Evolutionary conservation across 2,888 invertebrate species (phyloP), one percentile per base, ranked within the genome.

Genomic region (Eupsilia transversa): DNA sequence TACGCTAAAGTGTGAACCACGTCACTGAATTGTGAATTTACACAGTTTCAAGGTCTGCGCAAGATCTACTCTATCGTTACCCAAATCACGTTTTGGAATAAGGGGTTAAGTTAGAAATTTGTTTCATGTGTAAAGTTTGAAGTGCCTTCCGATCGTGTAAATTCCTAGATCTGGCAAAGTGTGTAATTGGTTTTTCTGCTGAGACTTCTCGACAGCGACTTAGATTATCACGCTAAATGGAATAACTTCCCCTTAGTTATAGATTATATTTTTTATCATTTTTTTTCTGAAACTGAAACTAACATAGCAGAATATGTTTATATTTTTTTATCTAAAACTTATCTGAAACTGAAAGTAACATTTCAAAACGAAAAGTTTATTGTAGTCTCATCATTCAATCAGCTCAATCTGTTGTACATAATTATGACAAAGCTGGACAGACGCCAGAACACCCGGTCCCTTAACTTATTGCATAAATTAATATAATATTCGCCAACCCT

Each of bases 401-500:
- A 52, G 35, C 27, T 69, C 78, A 68, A 69, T 67, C 43, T 38
- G 69, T 60, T n/a, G n/a, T 59, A 27, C 10, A 17, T 41, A 78
- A 67, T 71, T 61, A 72, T 27, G 38, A 20, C 20, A 63, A 27
- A 54, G 2, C 46, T 79, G 61, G 56, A 49, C 41, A 33, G 17
- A n/a, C 1, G 41, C 61, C 72, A 77, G 38, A 52, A 72, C 49
- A 79, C 23, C n/a, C 56, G 56, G 35, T 20, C 61, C 49, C 54
- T 30, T 79, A 63, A 77, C 49, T 79, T 72, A 56, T 56, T 77
- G 41, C 56, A 72, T 72, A 72, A 63, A 77, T 77, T 41, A 77
- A 72, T 79, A 72, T 41, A 79, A 57, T 69, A 75, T 76, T 79
- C 54, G 54, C 38, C 41, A 41, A 33, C 14, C 27, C 49, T 63